phyloP scores from a whole-genome alignment of 1,140 invertebrate genomes.

The Drosophila lacertosa region DNA sequence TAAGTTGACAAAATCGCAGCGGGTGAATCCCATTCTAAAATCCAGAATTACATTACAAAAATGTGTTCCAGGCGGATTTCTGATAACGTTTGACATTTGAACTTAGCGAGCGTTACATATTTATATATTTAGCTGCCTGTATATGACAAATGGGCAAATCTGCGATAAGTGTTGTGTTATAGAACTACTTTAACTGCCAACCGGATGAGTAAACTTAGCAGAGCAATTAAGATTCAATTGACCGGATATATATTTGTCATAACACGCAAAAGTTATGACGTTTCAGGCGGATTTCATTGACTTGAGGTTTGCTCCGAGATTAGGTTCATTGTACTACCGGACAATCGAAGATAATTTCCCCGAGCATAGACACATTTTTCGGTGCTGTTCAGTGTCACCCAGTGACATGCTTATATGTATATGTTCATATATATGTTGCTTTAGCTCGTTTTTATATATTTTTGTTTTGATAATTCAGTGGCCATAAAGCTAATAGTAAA shows the following conservation, averaged over 20 bases:
- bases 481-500: slow-evolving; percentile 24
- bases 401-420: slow-evolving; percentile 50
- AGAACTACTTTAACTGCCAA: slow-evolving; percentile 19
- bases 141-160: slow-evolving; percentile 8
- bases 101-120: neutral
- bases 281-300: slow-evolving; percentile 21
- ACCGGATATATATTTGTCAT: slow-evolving; percentile 12
- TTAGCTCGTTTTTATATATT: neutral
- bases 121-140: neutral
- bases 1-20: slow-evolving; percentile 1
- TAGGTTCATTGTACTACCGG: slow-evolving; percentile 48
- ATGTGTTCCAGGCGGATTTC: neutral
- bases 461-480: neutral
- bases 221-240: slow-evolving; percentile 25
- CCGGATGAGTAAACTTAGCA: slow-evolving; percentile 44
- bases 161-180: slow-evolving; percentile 1
- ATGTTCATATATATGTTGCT: neutral
- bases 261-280: slow-evolving; percentile 2
- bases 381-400: slow-evolving; percentile 38
- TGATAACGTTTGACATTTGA: neutral
- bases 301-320: slow-evolving; percentile 4
- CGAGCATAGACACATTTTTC: slow-evolving; percentile 16
- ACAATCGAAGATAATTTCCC: slow-evolving; percentile 9
- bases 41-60: neutral
- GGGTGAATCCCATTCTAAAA: slow-evolving; percentile 15